Evolutionary conservation across 1,140 invertebrate species (phyloP).

Genomic region (Drosophila nikananu): DNA sequence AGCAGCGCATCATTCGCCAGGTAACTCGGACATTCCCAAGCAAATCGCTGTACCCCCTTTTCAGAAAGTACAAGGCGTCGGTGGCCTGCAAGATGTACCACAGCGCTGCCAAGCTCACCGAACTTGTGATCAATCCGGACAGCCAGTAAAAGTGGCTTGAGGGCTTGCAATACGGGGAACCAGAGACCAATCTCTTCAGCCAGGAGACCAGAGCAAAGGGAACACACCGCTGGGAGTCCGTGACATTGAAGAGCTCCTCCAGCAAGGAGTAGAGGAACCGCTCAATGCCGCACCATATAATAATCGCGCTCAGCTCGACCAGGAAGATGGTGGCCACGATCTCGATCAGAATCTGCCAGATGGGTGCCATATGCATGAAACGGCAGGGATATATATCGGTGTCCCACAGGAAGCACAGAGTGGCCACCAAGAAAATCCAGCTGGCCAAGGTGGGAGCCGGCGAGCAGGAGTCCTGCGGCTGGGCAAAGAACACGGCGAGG

Average conservation of each 20-base stretch:
- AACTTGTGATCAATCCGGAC: slow-evolving; percentile 27
- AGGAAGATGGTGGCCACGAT: slow-evolving; percentile 39
- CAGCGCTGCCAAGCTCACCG: slow-evolving; percentile 15
- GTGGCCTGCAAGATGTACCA: slow-evolving; percentile 59
- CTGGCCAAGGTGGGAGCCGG: slow-evolving; percentile 52
- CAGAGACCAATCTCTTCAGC: background rate
- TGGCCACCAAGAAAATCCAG: slow-evolving; percentile 52
- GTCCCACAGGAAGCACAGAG: slow-evolving; percentile 48
- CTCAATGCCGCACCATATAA: slow-evolving; percentile 65
- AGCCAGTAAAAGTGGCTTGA: slow-evolving; percentile 21
- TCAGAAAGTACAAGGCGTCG: slow-evolving; percentile 7
- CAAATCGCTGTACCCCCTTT: background rate
- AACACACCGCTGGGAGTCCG: background rate
- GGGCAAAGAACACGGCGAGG: slow-evolving; percentile 41
- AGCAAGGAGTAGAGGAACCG: slow-evolving; percentile 31
- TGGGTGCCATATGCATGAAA: slow-evolving; percentile 40
- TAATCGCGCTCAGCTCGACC: slow-evolving; percentile 36
- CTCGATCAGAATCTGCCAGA: slow-evolving; percentile 47
- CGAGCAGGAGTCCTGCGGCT: slow-evolving; percentile 59
- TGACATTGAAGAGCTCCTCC: slow-evolving; percentile 4
- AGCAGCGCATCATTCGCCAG: slow-evolving; percentile 17
- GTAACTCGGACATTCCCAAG: background rate
- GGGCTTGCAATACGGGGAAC: background rate
- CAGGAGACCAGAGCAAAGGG: background rate
- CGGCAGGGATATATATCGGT: slow-evolving; percentile 44